Conservation (phyloP, 2,797 vertebrate species). For the Siniperca scherzeri region DNA sequence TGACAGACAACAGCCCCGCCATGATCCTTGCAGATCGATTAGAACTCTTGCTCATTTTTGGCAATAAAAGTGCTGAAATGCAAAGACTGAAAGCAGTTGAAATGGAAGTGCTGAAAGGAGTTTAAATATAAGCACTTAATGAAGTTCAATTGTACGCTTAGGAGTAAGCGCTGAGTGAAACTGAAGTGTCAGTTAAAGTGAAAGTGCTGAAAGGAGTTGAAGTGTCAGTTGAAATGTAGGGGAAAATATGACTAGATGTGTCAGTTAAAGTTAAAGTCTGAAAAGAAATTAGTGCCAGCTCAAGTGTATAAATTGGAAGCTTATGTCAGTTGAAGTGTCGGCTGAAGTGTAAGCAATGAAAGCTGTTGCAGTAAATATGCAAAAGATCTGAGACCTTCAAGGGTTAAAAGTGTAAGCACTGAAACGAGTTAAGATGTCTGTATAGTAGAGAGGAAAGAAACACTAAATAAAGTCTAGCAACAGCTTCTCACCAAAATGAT, state of each 20-base stretch:
- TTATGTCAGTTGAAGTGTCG: background rate
- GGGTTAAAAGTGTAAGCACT: conserved; percentile 11
- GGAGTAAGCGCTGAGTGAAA: background rate
- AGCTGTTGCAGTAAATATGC: conserved; percentile 21
- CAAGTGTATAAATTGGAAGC: background rate
- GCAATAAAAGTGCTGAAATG: background rate
- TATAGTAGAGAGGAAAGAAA: background rate
- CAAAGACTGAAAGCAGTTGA: background rate
- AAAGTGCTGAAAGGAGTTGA: background rate
- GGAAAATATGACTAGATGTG: background rate
- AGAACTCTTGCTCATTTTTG: background rate
- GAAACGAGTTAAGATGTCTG: background rate
- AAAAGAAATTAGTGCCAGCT: conserved; percentile 3
- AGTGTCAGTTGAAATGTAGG: conserved; percentile 3
- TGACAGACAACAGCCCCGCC: conserved; percentile 29
- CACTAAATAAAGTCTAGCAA: background rate
- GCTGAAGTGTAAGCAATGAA: conserved; percentile 12
- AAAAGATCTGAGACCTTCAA: conserved; percentile 14
- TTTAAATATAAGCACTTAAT: background rate
- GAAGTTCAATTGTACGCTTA: background rate
- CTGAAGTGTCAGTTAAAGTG: background rate
- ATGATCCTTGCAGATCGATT: background rate
- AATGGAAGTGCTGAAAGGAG: background rate
- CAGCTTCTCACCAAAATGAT: background rate
- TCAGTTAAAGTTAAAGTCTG: conserved; percentile 6